A percentile compares a stretch with the other conserved stretches of the same genome.
phyloP scores from a whole-genome alignment of 2,888 invertebrate species.

The Digitonthophagus gazella region DNA sequence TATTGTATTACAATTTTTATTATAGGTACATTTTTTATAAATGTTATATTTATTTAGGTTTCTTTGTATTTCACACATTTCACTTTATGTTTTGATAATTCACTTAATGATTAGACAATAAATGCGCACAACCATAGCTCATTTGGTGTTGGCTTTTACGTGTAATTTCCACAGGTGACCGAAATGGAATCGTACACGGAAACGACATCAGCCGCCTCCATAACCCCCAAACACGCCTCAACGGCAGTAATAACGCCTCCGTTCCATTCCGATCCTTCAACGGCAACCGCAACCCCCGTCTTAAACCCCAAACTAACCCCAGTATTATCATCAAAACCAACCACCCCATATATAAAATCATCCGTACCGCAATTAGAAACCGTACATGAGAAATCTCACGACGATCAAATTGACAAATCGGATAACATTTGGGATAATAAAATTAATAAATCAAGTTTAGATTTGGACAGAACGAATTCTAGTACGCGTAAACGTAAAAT shows the following conservation, averaged over 20 bases:
- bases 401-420: slow-evolving; percentile 33
- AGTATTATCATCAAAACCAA: slow-evolving; percentile 19
- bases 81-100: not conserved
- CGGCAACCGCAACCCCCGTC: slow-evolving; percentile 3
- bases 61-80: too few species aligned
- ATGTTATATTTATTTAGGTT: too few species aligned
- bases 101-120: not conserved
- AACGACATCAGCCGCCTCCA: slow-evolving; percentile 40
- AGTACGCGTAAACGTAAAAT: slow-evolving; percentile 39
- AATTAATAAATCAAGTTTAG: slow-evolving; percentile 29
- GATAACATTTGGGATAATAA: slow-evolving; percentile 31
- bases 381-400: slow-evolving; percentile 43
- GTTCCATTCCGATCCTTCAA: not conserved
- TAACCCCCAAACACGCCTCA: slow-evolving; percentile 36
- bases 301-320: slow-evolving; percentile 15
- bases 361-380: slow-evolving; percentile 36
- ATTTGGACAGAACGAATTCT: slow-evolving; percentile 32
- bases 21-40: too few species aligned
- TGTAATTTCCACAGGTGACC: slow-evolving; percentile 67
- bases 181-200: slow-evolving; percentile 53
- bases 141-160: slow-evolving; percentile 51
- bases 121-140: not conserved
- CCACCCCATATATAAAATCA: slow-evolving; percentile 20
- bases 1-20: too few species aligned
- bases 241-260: not conserved